Percentiles rank a stretch among this genome's conserved stretches.
Evolutionary conservation across 2,113 vertebrate genomes (phyloP).

Genomic region (Sander vitreus): DNA sequence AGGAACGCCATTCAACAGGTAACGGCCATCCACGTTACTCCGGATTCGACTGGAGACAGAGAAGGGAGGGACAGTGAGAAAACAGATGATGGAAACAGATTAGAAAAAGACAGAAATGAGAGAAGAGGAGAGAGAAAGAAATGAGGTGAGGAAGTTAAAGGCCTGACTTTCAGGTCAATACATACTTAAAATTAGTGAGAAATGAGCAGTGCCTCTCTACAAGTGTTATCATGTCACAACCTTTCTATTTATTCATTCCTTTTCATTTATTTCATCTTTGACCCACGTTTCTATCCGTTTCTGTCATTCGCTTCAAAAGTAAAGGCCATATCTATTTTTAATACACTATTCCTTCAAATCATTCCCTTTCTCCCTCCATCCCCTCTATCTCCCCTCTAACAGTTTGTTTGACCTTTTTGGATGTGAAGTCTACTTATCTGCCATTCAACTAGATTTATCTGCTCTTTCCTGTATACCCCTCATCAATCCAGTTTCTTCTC

Average conservation of each 20-base stretch:
- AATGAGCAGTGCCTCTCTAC: background rate
- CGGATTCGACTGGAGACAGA: slow-evolving; percentile 81
- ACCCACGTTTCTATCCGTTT: slow-evolving; percentile 40
- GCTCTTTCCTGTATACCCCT: background rate
- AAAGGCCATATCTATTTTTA: slow-evolving; percentile 67
- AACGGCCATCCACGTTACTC: slow-evolving; percentile 88
- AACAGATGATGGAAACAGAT: background rate
- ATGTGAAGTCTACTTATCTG: slow-evolving; percentile 42
- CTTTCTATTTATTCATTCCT: slow-evolving; percentile 38
- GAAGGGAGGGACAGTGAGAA: background rate
- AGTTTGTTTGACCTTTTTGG: slow-evolving; percentile 48
- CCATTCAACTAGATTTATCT: slow-evolving; percentile 15
- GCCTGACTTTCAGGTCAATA: slow-evolving; percentile 17
- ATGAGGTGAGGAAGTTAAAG: background rate
- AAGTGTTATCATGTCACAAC: slow-evolving; percentile 24
- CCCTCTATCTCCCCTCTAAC: background rate
- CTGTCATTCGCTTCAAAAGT: slow-evolving; percentile 33
- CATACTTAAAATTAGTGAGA: background rate
- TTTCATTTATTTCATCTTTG: slow-evolving; percentile 51
- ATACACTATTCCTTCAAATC: slow-evolving; percentile 15
- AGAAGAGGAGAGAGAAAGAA: background rate
- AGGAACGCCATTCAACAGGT: slow-evolving; percentile 86
- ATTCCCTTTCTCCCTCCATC: slow-evolving; percentile 13
- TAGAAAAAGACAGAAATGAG: background rate
- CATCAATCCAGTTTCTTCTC: slow-evolving; percentile 11